Base-by-base conservation (phyloP, 2,888 invertebrate species). In the Trisateles emortualis region DNA sequence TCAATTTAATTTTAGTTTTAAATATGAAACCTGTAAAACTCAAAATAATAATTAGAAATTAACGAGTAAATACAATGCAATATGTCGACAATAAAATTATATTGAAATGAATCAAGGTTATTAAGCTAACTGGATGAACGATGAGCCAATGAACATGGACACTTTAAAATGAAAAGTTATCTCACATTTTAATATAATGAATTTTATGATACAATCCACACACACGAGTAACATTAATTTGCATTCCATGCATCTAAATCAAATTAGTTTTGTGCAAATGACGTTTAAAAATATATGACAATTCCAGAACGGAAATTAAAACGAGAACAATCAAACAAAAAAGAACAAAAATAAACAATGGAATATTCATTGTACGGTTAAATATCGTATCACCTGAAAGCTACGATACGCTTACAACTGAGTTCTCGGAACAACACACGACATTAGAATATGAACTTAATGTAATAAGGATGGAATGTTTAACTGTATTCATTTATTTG, bases 171-270 rank as follows among this genome's bases (percentile, higher is more conserved):
- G 39, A 11, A 0, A 11, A 11, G 24, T 39, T 11, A 22, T 13
- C 11, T 6, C 0, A 22, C 3, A 11, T 22, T 17, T n/a, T n/a
- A n/a, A n/a, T 8, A 2, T 6, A 36, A 11, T 39, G 39, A n/a
- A 22, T 10, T 35, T 17, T 1, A 19, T 38, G 36, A 38, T 22
- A 22, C 3, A n/a, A 9, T 16, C 13, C 4, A 36, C 17, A 13
- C 8, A 39, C 11, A 39, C 39, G 8, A 36, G 9, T 3, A 16
- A 16, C 3, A 16, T n/a, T n/a, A n/a, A n/a, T 3, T 35, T 14
- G 35, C 35, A 22, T 22, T 11, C 11, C 39, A 39, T 39, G 39
- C 39, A 39, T 39, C 22, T 22, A 39, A 39, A 39, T 19, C 19
- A 33, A 14, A 11, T 1, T 4, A 35, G 6, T 14, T 13, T 19